Percentiles rank a stretch among this genome's conserved stretches.
These are phyloP conservation scores for Drosophila sp. DNA, from an alignment of 1,140 invertebrate species.

Conservation along the genomic window DNA sequence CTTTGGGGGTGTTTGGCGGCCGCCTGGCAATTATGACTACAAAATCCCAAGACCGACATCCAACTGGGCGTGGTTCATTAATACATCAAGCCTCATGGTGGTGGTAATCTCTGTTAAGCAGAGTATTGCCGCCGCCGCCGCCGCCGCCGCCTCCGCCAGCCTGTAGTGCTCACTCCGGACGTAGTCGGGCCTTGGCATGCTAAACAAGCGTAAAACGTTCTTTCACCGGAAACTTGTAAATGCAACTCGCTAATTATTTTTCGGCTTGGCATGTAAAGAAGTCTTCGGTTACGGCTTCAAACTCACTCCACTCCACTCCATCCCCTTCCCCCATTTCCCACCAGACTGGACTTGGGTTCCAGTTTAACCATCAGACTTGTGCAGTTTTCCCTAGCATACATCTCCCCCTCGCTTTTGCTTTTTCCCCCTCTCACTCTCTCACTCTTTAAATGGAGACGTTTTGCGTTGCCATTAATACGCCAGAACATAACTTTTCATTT, in stretches of 20 bases:
- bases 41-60: constrained; percentile 5
- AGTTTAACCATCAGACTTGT: background rate
- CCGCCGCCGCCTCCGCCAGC: no score
- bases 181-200: background rate
- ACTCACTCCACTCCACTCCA: background rate
- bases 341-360: background rate
- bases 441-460: no score
- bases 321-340: background rate
- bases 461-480: no score
- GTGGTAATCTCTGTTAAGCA: constrained; percentile 7
- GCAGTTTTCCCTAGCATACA: background rate
- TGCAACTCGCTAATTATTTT: constrained; percentile 13
- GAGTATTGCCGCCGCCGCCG: background rate
- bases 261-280: constrained; percentile 10
- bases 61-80: constrained; percentile 6
- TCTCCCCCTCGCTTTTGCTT: no score
- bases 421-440: no score
- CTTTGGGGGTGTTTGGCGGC: background rate
- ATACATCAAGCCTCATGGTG: constrained; percentile 4
- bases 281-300: background rate
- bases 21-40: background rate
- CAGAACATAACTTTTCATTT: background rate
- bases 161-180: background rate
- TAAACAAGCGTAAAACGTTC: constrained; percentile 9
- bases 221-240: constrained; percentile 13